Base-by-base conservation (phyloP, 2,888 invertebrate species). In the Meteorus colon region DNA sequence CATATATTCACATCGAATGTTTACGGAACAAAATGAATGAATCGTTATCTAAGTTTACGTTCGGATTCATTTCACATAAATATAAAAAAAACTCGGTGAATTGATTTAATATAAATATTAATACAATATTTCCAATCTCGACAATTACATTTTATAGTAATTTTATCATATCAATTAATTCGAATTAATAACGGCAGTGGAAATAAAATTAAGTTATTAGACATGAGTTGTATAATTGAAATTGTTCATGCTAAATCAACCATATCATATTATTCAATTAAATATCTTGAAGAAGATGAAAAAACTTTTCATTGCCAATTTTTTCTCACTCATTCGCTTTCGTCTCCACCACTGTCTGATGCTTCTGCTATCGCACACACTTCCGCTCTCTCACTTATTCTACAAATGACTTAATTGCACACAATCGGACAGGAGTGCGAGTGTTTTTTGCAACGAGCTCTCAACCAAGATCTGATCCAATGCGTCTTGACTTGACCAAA, bases 381-480 rank as follows among this genome's bases (percentile, higher is more conserved):
- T 55, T 55, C 24, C 19, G 19, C 19, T 19, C 55, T 63, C 45
- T 48, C 63, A 31, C 45, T 62, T 14, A 62, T 68, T 62, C 62
- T 41, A 65, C 77, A 80, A 82, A 82, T 80, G 81, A 82, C 81
- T 83, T 80, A 81, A 83, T 82, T 75, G 59, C 77, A 12, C 41
- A 71, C 74, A 41, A 72, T 75, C 74, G 77, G 77, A 72, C 72
- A 73, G 74, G 77, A 74, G 67, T 76, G 60, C 66, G 72, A 60
- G 72, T 79, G 77, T 78, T 78, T 77, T 68, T 78, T 70, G 75
- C 19, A 55, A 55, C 19, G 70, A 69, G 27, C 41, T 41, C 41
- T 41, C 41, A 41, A 41, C 41, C 24, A 24, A 12, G 41, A 41
- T 41, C 41, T 41, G 41, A 41, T 41, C 8, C 41, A 41, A 10